Conservation (phyloP, 2,888 invertebrate genomes). For the Trachelus tabidus region DNA sequence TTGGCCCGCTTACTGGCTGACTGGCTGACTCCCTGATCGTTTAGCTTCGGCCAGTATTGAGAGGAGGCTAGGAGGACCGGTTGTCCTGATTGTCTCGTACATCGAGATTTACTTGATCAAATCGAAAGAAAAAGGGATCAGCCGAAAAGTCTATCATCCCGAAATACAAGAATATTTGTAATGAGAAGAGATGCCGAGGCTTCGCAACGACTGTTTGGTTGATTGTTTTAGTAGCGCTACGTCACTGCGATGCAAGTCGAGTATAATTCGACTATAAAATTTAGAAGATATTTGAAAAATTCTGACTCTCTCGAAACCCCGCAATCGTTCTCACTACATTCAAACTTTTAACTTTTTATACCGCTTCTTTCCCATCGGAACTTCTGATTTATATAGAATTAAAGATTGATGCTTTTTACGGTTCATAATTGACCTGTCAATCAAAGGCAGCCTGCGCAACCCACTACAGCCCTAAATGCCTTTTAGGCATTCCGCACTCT, state of each 20-base stretch:
- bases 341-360: not conserved
- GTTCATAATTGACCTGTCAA: conserved; percentile 1
- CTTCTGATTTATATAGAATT: not conserved
- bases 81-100: not conserved
- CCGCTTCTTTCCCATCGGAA: not conserved
- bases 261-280: too few species aligned
- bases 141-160: too few species aligned
- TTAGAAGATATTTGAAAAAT: not conserved
- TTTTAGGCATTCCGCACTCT: conserved; percentile 1
- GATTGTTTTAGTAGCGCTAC: too few species aligned
- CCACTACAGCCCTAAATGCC: too few species aligned
- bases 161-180: too few species aligned
- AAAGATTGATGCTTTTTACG: conserved; percentile 1
- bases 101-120: too few species aligned
- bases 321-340: not conserved
- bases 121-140: too few species aligned
- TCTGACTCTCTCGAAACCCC: not conserved
- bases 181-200: too few species aligned
- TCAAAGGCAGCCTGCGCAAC: not conserved
- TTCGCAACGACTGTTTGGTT: too few species aligned
- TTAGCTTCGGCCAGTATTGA: too few species aligned
- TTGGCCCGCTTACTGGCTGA: not conserved
- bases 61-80: not conserved
- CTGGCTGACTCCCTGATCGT: too few species aligned
- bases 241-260: too few species aligned